A percentile compares a stretch with the other conserved stretches of the same genome.
Evolutionary conservation across 2,888 invertebrate species (phyloP).

Genomic region (Pristionchus arcanus): DNA sequence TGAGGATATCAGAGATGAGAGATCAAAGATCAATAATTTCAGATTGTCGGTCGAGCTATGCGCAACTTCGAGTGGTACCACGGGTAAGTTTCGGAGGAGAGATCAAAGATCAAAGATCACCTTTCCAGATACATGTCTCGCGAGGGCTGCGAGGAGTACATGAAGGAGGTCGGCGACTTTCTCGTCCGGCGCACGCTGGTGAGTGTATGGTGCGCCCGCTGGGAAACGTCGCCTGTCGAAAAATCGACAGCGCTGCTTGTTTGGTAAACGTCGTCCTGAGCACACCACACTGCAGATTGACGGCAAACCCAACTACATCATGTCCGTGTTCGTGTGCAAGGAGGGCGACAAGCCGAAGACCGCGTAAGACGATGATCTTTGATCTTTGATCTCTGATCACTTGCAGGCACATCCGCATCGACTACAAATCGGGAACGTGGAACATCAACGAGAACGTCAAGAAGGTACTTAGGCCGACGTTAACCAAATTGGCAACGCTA

Average conservation of each 20-base stretch:
- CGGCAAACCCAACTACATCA: conserved; percentile 38
- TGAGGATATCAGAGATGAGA: conserved; percentile 26
- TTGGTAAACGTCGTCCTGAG: background rate
- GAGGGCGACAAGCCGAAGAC: conserved; percentile 34
- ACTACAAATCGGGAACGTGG: conserved; percentile 27
- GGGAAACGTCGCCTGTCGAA: background rate
- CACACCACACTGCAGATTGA: conserved; percentile 6
- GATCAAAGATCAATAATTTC: conserved; percentile 5
- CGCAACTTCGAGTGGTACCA: conserved; percentile 37
- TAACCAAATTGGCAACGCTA: background rate
- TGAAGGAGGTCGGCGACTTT: conserved; percentile 49
- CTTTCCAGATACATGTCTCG: conserved; percentile 21
- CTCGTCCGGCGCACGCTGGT: conserved; percentile 33
- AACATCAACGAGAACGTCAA: conserved; percentile 40
- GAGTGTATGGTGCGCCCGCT: background rate
- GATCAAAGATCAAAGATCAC: background rate
- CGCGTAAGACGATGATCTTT: background rate
- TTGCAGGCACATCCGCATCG: conserved; percentile 44
- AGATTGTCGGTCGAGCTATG: conserved; percentile 41
- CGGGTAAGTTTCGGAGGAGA: background rate
- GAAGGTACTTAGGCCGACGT: background rate
- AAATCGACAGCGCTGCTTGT: background rate
- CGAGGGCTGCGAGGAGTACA: conserved; percentile 26
- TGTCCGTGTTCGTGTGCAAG: conserved; percentile 21
- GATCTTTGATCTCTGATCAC: conserved; percentile 27